Evolutionary conservation across 2,113 vertebrate species (phyloP), one percentile per base, ranked within the genome.

Genomic region (Hepsetus odoe): DNA sequence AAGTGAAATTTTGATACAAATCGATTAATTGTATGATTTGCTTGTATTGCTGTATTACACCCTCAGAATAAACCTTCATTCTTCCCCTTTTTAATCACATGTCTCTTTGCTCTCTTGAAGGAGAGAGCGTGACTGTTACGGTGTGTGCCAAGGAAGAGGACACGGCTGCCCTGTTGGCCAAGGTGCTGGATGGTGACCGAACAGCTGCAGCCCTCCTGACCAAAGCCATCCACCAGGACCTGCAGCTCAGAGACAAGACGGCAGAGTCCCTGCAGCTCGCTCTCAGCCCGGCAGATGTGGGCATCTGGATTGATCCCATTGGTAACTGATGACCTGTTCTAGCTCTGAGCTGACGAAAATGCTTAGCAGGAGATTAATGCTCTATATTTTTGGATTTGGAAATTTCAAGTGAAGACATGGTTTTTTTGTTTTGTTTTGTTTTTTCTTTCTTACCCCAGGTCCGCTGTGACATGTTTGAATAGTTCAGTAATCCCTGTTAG

Each of bases 261-360:
- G 87, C 89, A 0, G 90, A 91, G 0, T 42, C 80, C 0, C 73
- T 93, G 59, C 65, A 35, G 4, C 78, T 94, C 66, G 85, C 86
- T 0, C 53, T 93, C 61, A 86, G 80, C 24, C 83, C 89, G 0
- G 83, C 83, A 5, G 89, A 92, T 58, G 67, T 94, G 61, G 91
- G 84, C 72, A 86, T 95, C 74, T 94, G 92, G 94, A 94, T 93
- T 2, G 93, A 94, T 86, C 93, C 93, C 32, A 93, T 91, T 12
- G 92, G 94, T 95, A 89, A 82, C 9, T 2, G 1, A 28, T 14
- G 5, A 40, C 12, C 55, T 40, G 30, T 9, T 28, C 18, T n/a
- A 1, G 6, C 16, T 14, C 16, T 44, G 42, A 5, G 35, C 8
- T 38, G 35, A n/a, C n/a, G n/a, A n/a, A 38, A 38, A 38, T 38